phyloP scores from a whole-genome alignment of 2,113 vertebrate genomes.

The Gallinago paraguaiae region DNA sequence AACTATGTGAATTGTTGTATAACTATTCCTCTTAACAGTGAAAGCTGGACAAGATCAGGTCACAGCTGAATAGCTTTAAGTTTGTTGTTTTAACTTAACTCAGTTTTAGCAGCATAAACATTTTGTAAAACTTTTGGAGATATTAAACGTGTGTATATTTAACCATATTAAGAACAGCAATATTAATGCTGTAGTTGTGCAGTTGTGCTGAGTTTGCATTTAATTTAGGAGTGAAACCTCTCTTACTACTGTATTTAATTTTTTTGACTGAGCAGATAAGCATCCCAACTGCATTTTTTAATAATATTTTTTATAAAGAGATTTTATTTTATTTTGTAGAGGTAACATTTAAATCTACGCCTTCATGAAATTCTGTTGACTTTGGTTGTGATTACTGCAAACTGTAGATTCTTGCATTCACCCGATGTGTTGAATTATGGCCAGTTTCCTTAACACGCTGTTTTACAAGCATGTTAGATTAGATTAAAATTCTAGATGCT shows the following conservation, averaged over 20 bases:
- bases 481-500: background rate
- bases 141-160: background rate
- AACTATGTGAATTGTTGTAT: background rate
- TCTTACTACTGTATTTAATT: background rate
- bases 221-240: background rate
- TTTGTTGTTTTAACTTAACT: background rate
- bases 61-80: background rate
- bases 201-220: background rate
- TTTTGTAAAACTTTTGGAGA: background rate
- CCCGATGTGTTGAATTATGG: background rate
- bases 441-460: background rate
- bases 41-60: background rate
- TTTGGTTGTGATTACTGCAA: background rate
- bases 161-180: background rate
- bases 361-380: background rate
- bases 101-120: background rate
- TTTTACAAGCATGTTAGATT: background rate
- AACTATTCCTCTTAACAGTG: background rate
- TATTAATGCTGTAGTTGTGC: background rate
- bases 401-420: background rate
- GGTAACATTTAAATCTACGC: background rate
- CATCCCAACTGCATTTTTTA: background rate
- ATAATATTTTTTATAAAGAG: background rate
- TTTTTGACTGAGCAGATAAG: background rate
- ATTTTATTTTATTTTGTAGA: background rate